These are phyloP conservation scores for Drosophila equinoxialis DNA, from an alignment of 1,140 invertebrate genomes.

Conservation along the genomic window DNA sequence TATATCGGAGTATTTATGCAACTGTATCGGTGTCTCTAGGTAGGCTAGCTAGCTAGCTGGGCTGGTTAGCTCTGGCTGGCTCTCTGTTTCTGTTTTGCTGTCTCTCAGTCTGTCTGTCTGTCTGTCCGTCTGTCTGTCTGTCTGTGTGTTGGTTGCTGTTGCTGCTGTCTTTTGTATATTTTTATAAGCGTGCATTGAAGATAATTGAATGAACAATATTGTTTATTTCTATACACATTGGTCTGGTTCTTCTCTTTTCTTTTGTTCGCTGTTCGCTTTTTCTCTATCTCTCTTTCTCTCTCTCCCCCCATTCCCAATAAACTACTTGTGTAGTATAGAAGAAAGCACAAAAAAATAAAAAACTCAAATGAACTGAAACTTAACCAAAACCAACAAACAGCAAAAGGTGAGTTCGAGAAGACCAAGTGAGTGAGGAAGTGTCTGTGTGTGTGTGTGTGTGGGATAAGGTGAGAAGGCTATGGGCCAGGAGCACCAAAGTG, in stretches of 20 bases:
- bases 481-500: background rate
- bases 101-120: slow-evolving; percentile 11
- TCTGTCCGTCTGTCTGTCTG: slow-evolving; percentile 29
- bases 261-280: slow-evolving; percentile 1
- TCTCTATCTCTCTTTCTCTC: background rate
- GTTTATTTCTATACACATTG: slow-evolving; percentile 27
- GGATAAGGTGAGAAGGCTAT: background rate
- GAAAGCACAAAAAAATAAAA: slow-evolving; percentile 16
- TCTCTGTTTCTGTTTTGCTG: background rate
- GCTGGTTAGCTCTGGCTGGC: background rate
- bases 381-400: slow-evolving; percentile 6
- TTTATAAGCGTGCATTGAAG: slow-evolving; percentile 47
- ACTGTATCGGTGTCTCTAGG: slow-evolving; percentile 1
- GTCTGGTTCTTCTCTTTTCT: slow-evolving; percentile 25
- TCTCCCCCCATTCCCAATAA: background rate
- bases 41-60: background rate
- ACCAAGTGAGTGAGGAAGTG: background rate
- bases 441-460: slow-evolving; percentile 7
- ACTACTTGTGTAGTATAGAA: background rate
- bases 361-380: slow-evolving; percentile 16
- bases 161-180: slow-evolving; percentile 23
- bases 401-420: slow-evolving; percentile 1
- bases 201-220: slow-evolving; percentile 48
- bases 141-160: slow-evolving; percentile 26
- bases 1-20: slow-evolving; percentile 11